These are phyloP conservation scores for Taphrorychus bicolor DNA, from an alignment of 2,888 invertebrate species.

Conservation along the genomic window DNA sequence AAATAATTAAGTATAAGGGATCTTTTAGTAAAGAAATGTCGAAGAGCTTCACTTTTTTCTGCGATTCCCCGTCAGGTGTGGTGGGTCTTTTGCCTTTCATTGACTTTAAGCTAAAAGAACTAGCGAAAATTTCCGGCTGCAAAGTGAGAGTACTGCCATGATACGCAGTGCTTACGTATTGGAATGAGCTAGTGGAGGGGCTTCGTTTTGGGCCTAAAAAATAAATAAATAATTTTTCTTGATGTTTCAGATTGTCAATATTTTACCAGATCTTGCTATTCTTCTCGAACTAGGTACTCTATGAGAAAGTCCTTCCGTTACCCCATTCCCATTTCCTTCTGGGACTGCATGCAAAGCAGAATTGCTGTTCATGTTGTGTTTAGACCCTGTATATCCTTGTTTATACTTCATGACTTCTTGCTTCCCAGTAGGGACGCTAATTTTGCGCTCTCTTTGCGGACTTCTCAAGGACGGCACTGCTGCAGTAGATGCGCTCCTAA, in stretches of 20 bases:
- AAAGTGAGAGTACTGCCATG: slow-evolving; percentile 84
- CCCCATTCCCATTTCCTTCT: slow-evolving; percentile 61
- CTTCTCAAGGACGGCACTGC: slow-evolving; percentile 69
- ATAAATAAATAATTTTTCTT: not conserved
- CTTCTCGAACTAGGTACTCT: slow-evolving; percentile 48
- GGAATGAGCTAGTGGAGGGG: slow-evolving; percentile 82
- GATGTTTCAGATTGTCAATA: not conserved
- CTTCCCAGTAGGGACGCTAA: slow-evolving; percentile 66
- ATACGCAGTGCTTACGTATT: slow-evolving; percentile 85
- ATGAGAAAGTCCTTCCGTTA: slow-evolving; percentile 52
- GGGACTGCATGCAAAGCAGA: slow-evolving; percentile 71
- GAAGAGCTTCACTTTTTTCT: slow-evolving; percentile 71
- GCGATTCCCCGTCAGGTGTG: slow-evolving; percentile 52
- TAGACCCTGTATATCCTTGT: slow-evolving; percentile 48
- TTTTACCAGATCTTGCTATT: slow-evolving; percentile 44
- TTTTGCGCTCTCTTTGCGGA: slow-evolving; percentile 63
- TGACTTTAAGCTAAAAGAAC: slow-evolving; percentile 77
- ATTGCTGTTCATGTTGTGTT: slow-evolving; percentile 54
- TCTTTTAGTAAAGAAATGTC: slow-evolving; percentile 77
- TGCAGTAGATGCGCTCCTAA: slow-evolving; percentile 75
- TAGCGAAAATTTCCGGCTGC: slow-evolving; percentile 79
- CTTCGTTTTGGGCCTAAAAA: slow-evolving; percentile 65
- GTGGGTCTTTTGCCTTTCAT: slow-evolving; percentile 62
- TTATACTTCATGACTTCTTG: slow-evolving; percentile 54
- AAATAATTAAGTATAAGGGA: slow-evolving; percentile 80